Conservation (phyloP, 2,797 vertebrate genomes). For the Cetoscarus ocellatus region DNA sequence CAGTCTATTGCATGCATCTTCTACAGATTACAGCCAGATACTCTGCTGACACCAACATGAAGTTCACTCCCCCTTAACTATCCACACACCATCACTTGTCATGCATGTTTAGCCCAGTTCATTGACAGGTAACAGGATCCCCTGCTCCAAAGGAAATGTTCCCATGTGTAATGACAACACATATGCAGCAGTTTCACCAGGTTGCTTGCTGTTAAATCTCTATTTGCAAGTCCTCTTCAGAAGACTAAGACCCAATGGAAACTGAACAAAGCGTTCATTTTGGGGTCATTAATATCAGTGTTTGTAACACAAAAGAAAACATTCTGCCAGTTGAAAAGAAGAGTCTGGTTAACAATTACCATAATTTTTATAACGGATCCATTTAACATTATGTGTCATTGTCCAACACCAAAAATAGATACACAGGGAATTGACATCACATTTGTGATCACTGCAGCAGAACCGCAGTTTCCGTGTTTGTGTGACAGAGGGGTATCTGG, state of each 20-base stretch:
- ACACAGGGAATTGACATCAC: slow-evolving; percentile 64
- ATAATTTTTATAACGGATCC: neutral
- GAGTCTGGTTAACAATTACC: neutral
- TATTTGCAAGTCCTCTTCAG: slow-evolving; percentile 14
- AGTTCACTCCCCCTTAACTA: slow-evolving; percentile 48
- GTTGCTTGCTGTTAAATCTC: slow-evolving; percentile 21
- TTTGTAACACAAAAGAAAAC: neutral
- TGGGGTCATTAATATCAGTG: too few species aligned
- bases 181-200: slow-evolving; percentile 40
- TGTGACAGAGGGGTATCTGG: slow-evolving; percentile 64
- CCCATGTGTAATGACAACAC: slow-evolving; percentile 63
- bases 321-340: neutral
- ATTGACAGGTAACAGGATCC: slow-evolving; percentile 76
- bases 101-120: slow-evolving; percentile 66
- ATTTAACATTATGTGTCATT: neutral
- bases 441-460: slow-evolving; percentile 57
- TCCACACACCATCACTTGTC: slow-evolving; percentile 68
- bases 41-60: slow-evolving; percentile 53
- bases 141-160: slow-evolving; percentile 25
- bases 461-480: slow-evolving; percentile 57
- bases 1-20: slow-evolving; percentile 56
- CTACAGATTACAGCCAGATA: slow-evolving; percentile 73
- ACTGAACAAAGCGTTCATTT: too few species aligned
- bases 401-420: neutral
- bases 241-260: too few species aligned